These are phyloP conservation scores for Drosophila nebulosa DNA, from an alignment of 1,140 invertebrate species.

Conservation along the genomic window DNA sequence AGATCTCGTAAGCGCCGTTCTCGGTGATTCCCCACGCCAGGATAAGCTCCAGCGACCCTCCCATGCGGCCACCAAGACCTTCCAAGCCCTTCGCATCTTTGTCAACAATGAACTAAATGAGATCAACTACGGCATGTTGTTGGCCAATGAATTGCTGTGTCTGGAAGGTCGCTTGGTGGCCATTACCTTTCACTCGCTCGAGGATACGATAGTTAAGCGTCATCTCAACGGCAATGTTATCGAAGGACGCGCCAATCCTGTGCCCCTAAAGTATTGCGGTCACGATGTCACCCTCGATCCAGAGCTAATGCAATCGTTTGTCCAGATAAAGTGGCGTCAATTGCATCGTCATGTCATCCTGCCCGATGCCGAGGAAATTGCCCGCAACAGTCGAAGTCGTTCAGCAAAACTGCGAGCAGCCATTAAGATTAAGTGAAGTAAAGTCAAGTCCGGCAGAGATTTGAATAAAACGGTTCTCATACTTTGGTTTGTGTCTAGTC, in stretches of 20 bases:
- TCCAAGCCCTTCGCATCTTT: conserved; percentile 97
- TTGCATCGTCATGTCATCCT: conserved; percentile 91
- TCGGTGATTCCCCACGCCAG: conserved; percentile 81
- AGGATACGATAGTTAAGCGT: conserved; percentile 97
- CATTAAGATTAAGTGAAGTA: conserved; percentile 83
- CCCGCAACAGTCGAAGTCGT: conserved; percentile 90
- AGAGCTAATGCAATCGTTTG: conserved; percentile 84
- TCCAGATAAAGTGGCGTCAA: conserved; percentile 87
- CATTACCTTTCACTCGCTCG: conserved; percentile 95
- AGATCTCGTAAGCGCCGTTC: conserved; percentile 86
- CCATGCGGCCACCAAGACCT: conserved; percentile 94
- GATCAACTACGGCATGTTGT: conserved; percentile 92
- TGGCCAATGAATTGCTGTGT: conserved; percentile 90
- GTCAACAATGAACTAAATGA: conserved; percentile 99
- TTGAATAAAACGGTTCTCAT: neutral
- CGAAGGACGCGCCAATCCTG: conserved; percentile 85
- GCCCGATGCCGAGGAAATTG: conserved; percentile 88
- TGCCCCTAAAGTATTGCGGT: conserved; percentile 86
- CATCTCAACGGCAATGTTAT: conserved; percentile 90
- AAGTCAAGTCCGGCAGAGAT: conserved; percentile 15
- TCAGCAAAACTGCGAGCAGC: conserved; percentile 94
- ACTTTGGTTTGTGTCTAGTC: conserved; percentile 27
- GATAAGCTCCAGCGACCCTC: conserved; percentile 89
- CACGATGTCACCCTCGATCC: conserved; percentile 83
- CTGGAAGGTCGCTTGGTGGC: conserved; percentile 89